phyloP scores from a whole-genome alignment of 37 sponge, comb jelly and placozoan species.

The Halichondria panicea region DNA sequence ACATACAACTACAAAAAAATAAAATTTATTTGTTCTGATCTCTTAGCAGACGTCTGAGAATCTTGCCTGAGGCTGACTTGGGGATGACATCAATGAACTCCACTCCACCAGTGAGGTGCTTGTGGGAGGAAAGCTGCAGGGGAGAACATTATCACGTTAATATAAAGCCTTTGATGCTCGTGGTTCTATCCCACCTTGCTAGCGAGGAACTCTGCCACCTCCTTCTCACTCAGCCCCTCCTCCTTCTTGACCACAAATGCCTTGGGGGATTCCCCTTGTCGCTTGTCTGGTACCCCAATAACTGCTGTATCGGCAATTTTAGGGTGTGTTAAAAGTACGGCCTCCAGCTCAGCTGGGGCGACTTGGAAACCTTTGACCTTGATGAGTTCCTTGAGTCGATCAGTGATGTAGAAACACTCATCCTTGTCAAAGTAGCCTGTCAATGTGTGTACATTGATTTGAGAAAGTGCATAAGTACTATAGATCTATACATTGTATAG shows the following conservation, averaged over 20 bases:
- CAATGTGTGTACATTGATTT: too few species aligned
- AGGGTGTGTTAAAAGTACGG: constrained; percentile 69
- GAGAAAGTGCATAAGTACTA: too few species aligned
- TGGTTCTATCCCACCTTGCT: constrained; percentile 45
- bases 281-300: constrained; percentile 78
- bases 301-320: constrained; percentile 86
- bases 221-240: constrained; percentile 50
- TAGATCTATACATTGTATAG: too few species aligned
- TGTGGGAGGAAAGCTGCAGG: constrained; percentile 50
- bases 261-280: constrained; percentile 83
- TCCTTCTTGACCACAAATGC: constrained; percentile 86
- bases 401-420: constrained; percentile 82
- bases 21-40: too few species aligned
- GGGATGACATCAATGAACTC: constrained; percentile 76
- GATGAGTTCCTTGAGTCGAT: constrained; percentile 91
- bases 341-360: constrained; percentile 94
- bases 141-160: too few species aligned
- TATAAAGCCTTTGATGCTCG: too few species aligned
- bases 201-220: constrained; percentile 51
- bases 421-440: constrained; percentile 81
- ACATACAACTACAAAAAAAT: too few species aligned
- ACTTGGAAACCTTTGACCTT: constrained; percentile 93
- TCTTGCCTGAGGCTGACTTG: constrained; percentile 89
- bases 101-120: constrained; percentile 78
- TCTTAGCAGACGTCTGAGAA: constrained; percentile 65